Evolutionary conservation across 2,113 vertebrate species (phyloP), one percentile per base, ranked within the genome.

Genomic region (Physeter macrocephalus): DNA sequence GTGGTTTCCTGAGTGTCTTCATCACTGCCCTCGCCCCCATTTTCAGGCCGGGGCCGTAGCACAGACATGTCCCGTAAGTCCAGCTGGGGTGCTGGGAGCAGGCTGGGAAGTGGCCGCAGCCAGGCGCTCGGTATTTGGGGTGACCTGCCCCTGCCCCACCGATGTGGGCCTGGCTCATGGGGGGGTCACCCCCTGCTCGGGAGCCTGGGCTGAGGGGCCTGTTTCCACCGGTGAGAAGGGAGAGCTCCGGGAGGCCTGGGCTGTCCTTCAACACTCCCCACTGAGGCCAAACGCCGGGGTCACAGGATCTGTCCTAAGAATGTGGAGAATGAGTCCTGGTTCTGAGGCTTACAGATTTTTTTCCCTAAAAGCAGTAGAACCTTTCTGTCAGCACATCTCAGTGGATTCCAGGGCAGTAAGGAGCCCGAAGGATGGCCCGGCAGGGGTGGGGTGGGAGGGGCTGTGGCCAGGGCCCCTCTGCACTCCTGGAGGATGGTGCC

Each of bases 401-500:
- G 52, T 39, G 66, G 39, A 52, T 43, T 87, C 8, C 52, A 59
- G 41, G 25, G 18, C 25, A 52, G 81, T 31, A 69, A 25, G 43
- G 54, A 86, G 18, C 49, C 31, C 21, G 29, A 21, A 49, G 57
- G 57, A 27, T 21, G 17, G 39, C 43, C 20, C 20, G 43, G 54
- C 10, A 17, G n/a, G n/a, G 31, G 27, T 13, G 8, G 41, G 71
- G 25, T 3, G 0, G 12, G 39, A n/a, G 39, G 54, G 3, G 17
- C 25, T 66, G n/a, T 0, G 6, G 34, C 49, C 31, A 29, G 69
- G n/a, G 11, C 13, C 43, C 1, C 17, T 43, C 34, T 12, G 0
- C 0, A 0, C 23, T 4, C 21, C n/a, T 14, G 5, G 18, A 52
- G 23, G 13, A 57, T 15, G 18, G n/a, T 36, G 34, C 77, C 8